These are phyloP conservation scores for Drosophila bipectinata DNA, from an alignment of 1,140 invertebrate species.

Conservation along the genomic window DNA sequence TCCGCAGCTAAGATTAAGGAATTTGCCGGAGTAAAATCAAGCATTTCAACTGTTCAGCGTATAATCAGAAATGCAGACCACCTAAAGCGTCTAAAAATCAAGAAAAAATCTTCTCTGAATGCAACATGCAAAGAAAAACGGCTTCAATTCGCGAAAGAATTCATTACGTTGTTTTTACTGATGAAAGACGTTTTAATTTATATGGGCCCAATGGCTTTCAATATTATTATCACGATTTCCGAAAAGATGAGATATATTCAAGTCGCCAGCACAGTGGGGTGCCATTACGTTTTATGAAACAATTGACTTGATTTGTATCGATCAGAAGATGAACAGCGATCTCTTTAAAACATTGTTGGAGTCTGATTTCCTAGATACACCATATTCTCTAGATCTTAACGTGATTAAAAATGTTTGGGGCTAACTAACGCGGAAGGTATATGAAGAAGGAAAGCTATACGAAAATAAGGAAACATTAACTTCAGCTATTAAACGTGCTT, in stretches of 20 bases:
- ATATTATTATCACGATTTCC: constrained; percentile 6
- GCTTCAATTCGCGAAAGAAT: constrained; percentile 28
- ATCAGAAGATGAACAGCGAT: constrained; percentile 27
- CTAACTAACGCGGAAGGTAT: no score
- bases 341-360: constrained; percentile 24
- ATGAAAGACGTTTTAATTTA: constrained; percentile 32
- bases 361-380: constrained; percentile 2
- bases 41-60: constrained; percentile 28
- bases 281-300: constrained; percentile 35
- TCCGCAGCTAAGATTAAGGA: constrained; percentile 19
- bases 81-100: constrained; percentile 30
- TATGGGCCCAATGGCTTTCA: constrained; percentile 5
- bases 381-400: no score
- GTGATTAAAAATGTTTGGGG: no score
- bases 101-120: constrained; percentile 30
- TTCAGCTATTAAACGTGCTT: no score
- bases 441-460: no score
- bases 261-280: constrained; percentile 9
- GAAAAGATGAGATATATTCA: constrained; percentile 12
- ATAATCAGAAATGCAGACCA: constrained; percentile 31
- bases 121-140: constrained; percentile 22
- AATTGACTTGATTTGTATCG: constrained; percentile 29
- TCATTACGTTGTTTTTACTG: constrained; percentile 31
- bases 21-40: constrained; percentile 27
- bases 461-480: no score